Conservation (phyloP, 2,113 vertebrate species). For the Datnioides undecimradiatus region DNA sequence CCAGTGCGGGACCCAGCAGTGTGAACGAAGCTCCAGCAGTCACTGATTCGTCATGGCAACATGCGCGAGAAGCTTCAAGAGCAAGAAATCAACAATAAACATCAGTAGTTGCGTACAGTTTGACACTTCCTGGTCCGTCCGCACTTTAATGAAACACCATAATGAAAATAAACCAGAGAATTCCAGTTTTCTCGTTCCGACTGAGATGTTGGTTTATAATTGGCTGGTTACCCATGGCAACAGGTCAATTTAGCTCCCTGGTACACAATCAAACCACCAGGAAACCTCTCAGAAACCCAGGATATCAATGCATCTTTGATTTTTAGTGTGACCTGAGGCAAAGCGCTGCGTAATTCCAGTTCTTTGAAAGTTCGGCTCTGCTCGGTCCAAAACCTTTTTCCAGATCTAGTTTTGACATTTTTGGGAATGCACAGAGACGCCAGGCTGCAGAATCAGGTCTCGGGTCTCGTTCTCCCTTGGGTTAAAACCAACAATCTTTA, state of each 20-base stretch:
- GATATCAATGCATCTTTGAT: not conserved
- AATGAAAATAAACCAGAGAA: not conserved
- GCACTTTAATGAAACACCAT: not conserved
- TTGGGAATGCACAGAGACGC: not conserved
- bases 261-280: not conserved
- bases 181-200: constrained; percentile 20
- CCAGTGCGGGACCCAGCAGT: constrained; percentile 52
- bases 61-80: constrained; percentile 4
- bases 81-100: constrained; percentile 17
- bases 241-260: not conserved
- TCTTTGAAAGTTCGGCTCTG: not conserved
- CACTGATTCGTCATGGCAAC: constrained; percentile 29
- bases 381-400: not conserved
- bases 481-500: constrained; percentile 17
- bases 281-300: not conserved
- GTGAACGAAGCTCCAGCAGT: constrained; percentile 32
- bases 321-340: not conserved
- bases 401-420: constrained; percentile 22
- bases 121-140: not conserved
- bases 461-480: no score
- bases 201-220: constrained; percentile 30
- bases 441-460: no score
- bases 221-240: not conserved
- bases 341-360: constrained; percentile 37
- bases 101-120: constrained; percentile 67